A percentile compares a stretch with the other conserved stretches of the same genome.
Conservation (phyloP, 2,888 invertebrate genomes). For the Cryptus viduatorius region DNA sequence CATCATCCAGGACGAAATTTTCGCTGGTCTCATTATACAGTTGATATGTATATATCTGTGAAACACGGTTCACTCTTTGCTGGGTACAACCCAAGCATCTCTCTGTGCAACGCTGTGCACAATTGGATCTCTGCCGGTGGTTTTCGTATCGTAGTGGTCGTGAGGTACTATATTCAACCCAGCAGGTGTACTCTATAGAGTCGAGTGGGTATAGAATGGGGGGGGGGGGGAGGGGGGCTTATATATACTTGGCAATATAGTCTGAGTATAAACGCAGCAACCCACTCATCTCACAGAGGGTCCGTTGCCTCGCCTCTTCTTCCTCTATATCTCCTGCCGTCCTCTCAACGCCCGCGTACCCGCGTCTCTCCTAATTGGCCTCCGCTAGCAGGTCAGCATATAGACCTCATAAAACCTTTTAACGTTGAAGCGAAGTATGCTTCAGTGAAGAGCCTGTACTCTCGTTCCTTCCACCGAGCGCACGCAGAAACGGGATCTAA, state of each 20-base stretch:
- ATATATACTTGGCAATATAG: conserved; percentile 48
- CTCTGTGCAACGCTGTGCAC: conserved; percentile 49
- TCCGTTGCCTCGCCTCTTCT: conserved; percentile 43
- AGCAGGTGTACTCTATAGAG: conserved; percentile 33
- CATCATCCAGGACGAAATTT: conserved; percentile 15
- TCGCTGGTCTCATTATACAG: conserved; percentile 11
- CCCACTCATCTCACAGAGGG: conserved; percentile 56
- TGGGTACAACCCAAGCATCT: conserved; percentile 19
- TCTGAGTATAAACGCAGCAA: conserved; percentile 53
- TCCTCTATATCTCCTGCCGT: conserved; percentile 11
- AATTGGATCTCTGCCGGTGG: conserved; percentile 46
- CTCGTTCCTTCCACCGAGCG: conserved; percentile 37
- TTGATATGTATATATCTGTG: conserved; percentile 3
- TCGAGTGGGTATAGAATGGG: conserved; percentile 34
- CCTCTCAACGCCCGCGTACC: conserved; percentile 14
- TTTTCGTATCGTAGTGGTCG: conserved; percentile 15
- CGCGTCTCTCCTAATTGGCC: conserved; percentile 60
- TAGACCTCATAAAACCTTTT: conserved; percentile 63
- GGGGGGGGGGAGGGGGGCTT: background rate
- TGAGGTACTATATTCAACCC: conserved; percentile 46
- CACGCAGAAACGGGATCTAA: conserved; percentile 45
- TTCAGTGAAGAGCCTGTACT: conserved; percentile 50
- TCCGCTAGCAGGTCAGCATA: conserved; percentile 48
- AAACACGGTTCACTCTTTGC: conserved; percentile 34
- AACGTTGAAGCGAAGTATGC: conserved; percentile 53